These are phyloP conservation scores for Eubasilissa regina DNA, from an alignment of 1,140 invertebrate species.

Conservation along the genomic window DNA sequence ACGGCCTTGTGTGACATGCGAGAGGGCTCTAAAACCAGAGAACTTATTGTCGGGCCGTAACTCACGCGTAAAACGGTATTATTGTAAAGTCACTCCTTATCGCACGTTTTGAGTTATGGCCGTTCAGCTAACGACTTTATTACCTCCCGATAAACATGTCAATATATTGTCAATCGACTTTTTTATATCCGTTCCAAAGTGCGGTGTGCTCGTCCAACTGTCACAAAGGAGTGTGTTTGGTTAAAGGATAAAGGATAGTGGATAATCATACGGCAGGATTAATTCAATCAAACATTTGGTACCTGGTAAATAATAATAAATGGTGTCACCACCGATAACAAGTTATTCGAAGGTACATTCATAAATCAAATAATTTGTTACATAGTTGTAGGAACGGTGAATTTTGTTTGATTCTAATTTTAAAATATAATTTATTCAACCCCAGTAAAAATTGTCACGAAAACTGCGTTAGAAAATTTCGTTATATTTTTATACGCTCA, in stretches of 20 bases:
- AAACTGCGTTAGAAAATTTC: no score
- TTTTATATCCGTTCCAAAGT: slow-evolving; percentile 29
- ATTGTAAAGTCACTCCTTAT: slow-evolving; percentile 54
- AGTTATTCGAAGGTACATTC: background rate
- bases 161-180: slow-evolving; percentile 53
- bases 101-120: slow-evolving; percentile 51
- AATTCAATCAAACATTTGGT: slow-evolving; percentile 42
- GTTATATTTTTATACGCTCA: no score
- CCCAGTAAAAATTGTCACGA: no score
- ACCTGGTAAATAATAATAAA: background rate
- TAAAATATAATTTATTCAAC: no score
- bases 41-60: slow-evolving; percentile 54
- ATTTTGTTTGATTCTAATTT: no score
- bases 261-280: background rate
- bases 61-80: slow-evolving; percentile 51
- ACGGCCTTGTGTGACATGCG: slow-evolving; percentile 43
- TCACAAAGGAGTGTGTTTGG: slow-evolving; percentile 7
- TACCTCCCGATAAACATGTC: slow-evolving; percentile 55
- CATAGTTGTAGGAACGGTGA: no score
- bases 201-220: background rate
- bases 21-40: slow-evolving; percentile 50
- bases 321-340: slow-evolving; percentile 24
- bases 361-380: no score
- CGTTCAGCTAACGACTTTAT: slow-evolving; percentile 50
- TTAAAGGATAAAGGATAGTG: background rate